phyloP scores from a whole-genome alignment of 2,113 vertebrate species.

The Carollia perspicillata region DNA sequence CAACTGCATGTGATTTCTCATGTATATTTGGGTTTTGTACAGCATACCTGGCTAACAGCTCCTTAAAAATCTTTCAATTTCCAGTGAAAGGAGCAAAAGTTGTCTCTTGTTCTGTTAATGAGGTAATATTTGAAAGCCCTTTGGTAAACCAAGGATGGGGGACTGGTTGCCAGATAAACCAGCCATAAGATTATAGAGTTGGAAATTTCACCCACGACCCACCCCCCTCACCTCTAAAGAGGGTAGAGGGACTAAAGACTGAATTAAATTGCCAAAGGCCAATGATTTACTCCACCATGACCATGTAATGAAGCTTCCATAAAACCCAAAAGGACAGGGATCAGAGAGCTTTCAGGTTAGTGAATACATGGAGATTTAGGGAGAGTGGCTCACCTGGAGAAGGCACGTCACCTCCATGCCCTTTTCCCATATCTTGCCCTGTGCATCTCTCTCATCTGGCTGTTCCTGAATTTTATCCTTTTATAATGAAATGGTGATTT shows the following conservation, averaged over 20 bases:
- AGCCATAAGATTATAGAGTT: not conserved
- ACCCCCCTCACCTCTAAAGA: not conserved
- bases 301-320: too few relatives aligned
- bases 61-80: not conserved
- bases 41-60: not conserved
- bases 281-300: too few relatives aligned
- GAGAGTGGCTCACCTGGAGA: too few relatives aligned
- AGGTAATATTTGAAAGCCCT: not conserved
- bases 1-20: not conserved
- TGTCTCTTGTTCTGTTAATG: not conserved
- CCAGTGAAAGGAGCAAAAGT: not conserved
- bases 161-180: not conserved
- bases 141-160: not conserved
- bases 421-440: too few relatives aligned
- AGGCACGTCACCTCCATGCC: too few relatives aligned
- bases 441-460: too few relatives aligned
- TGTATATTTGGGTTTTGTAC: not conserved
- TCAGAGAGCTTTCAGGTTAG: too few relatives aligned
- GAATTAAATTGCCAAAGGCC: not conserved
- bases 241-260: not conserved
- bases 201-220: not conserved
- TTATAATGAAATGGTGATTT: too few relatives aligned
- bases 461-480: too few relatives aligned
- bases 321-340: too few relatives aligned
- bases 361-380: too few relatives aligned